Evolutionary conservation across 2,888 invertebrate genomes (phyloP).

Genomic region (Andrena dorsata): DNA sequence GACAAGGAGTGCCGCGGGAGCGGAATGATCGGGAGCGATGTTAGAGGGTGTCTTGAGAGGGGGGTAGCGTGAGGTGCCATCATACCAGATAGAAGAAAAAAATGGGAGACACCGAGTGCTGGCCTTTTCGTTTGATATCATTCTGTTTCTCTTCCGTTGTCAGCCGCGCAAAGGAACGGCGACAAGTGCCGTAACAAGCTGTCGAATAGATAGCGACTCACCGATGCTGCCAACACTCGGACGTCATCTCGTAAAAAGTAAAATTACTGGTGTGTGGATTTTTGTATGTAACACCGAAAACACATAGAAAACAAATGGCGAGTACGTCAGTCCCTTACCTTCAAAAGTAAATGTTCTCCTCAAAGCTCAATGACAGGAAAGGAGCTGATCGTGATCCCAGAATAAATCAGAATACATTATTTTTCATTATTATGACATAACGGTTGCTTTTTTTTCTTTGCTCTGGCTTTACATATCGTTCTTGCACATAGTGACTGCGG

Average conservation of each 20-base stretch:
- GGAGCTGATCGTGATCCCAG: slow-evolving; percentile 85
- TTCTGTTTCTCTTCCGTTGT: neutral
- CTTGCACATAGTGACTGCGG: slow-evolving; percentile 70
- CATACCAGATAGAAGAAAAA: slow-evolving; percentile 84
- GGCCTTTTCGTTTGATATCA: slow-evolving; percentile 64
- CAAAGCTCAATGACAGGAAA: slow-evolving; percentile 86
- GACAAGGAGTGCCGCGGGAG: slow-evolving; percentile 71
- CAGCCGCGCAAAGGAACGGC: no score
- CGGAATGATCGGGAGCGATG: slow-evolving; percentile 64
- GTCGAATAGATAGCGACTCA: neutral
- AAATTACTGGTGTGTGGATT: slow-evolving; percentile 82
- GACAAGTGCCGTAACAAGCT: neutral
- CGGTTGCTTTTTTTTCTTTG: slow-evolving; percentile 69
- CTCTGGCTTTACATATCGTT: slow-evolving; percentile 71
- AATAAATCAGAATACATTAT: slow-evolving; percentile 86
- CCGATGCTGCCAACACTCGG: slow-evolving; percentile 79
- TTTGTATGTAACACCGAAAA: slow-evolving; percentile 84
- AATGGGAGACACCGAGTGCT: slow-evolving; percentile 82
- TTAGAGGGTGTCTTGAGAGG: slow-evolving; percentile 70
- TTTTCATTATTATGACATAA: slow-evolving; percentile 82
- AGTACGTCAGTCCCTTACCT: slow-evolving; percentile 85
- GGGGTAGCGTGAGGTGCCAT: slow-evolving; percentile 84
- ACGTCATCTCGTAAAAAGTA: slow-evolving; percentile 78
- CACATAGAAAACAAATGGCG: slow-evolving; percentile 85
- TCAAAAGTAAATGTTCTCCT: slow-evolving; percentile 86